Evolutionary conservation across 2,113 vertebrate species (phyloP), one percentile per base, ranked within the genome.

Genomic region (Pungitius pungitius): DNA sequence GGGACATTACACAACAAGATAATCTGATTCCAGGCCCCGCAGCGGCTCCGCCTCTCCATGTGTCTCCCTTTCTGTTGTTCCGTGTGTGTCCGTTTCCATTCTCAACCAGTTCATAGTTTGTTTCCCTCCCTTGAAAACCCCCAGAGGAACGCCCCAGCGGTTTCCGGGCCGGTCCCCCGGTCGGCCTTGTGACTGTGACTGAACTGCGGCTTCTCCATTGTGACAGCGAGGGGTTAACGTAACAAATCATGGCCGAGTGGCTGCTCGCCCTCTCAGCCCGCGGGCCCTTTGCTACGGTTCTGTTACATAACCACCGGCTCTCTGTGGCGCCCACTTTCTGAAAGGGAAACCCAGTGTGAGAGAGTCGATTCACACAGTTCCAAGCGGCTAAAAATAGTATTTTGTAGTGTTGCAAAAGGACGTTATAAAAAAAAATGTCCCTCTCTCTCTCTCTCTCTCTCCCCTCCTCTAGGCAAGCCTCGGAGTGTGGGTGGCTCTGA

Each of bases 401-500:
- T 8, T 54, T 47, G 14, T 40, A 8, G 43, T 73, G 43, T 67
- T 43, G 15, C 68, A 57, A 75, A 64, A 17, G 47, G 47, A 40
- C 18, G 18, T 61, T 17, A 45, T 54, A 30, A 77, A 77, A 71
- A 20, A 43, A 6, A 6, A 6, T 1, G 11, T 57, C 11, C 14
- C 27, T 39, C 33, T 56, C 11, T 69, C 11, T 61, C 17, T 45
- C 17, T 69, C 13, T 59, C 17, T 24, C 0, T 72, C 13, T 59
- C 15, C 24, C 51, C 69, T 11, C 60, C n/a, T 22, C 0, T 91
- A 99, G 98, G 97, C 83, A 98, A 98, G 86, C 97, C 97, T 69
- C 94, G 96, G 77, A 95, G 94, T 77, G 92, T 91, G 55, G 94
- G 95, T 42, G 94, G 94, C 49, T 96, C 95, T 0, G 97, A 99